Conservation (phyloP, 2,797 vertebrate genomes). For the Lophotriccus pileatus region DNA sequence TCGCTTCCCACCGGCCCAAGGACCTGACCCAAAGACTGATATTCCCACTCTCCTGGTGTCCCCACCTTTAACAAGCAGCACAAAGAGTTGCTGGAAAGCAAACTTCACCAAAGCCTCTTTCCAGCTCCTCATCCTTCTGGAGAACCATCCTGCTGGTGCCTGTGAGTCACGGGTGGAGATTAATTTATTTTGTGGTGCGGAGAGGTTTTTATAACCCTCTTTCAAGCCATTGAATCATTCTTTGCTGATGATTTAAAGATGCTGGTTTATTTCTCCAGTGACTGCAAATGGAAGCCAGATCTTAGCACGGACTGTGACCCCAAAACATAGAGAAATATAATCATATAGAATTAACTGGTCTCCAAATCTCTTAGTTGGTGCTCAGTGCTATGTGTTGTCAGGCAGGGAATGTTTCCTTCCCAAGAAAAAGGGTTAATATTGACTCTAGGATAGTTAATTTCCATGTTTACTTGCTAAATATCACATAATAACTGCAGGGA, state of each 20-base stretch:
- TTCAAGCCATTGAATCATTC: constrained; percentile 41
- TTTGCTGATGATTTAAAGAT: constrained; percentile 35
- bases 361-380: background rate
- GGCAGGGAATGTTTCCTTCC: background rate
- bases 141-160: background rate
- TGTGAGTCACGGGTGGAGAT: constrained; percentile 39
- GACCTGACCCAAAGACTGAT: background rate
- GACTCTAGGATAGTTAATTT: background rate
- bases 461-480: background rate
- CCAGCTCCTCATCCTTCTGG: background rate
- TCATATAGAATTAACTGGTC: background rate
- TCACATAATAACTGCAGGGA: background rate
- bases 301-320: background rate
- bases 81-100: background rate
- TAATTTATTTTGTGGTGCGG: background rate
- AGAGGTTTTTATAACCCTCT: constrained; percentile 22
- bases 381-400: background rate
- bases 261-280: constrained; percentile 18
- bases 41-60: background rate
- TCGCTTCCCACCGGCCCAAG: background rate
- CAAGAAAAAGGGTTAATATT: background rate
- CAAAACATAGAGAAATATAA: background rate
- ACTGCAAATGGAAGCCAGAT: constrained; percentile 19
- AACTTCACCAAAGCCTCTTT: background rate
- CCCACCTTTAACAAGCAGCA: background rate